A percentile compares a stretch with the other conserved stretches of the same genome.
Evolutionary conservation across 2,113 vertebrate genomes (phyloP).

Genomic region (Rattus rattus): DNA sequence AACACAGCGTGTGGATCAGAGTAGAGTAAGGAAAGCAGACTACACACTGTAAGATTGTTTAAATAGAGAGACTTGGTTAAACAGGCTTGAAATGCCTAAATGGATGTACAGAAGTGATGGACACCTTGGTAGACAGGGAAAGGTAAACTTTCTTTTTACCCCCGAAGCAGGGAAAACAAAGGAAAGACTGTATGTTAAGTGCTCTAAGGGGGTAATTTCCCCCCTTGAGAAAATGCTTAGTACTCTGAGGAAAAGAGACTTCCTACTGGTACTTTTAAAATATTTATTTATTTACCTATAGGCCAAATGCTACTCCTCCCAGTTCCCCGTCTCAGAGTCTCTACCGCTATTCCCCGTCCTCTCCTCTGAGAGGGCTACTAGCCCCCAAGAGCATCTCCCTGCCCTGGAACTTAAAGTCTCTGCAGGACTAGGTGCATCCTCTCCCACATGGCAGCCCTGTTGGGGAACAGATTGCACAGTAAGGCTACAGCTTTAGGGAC

Average conservation of each 20-base stretch:
- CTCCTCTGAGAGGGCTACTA: too few relatives aligned
- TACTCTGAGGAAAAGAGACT: not conserved
- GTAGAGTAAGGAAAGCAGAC: not conserved
- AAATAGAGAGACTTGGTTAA: not conserved
- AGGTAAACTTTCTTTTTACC: not conserved
- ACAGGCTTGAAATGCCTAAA: not conserved
- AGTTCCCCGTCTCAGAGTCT: too few relatives aligned
- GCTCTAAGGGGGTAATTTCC: not conserved
- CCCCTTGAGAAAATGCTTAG: not conserved
- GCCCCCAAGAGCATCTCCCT: too few relatives aligned
- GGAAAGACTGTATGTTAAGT: not conserved
- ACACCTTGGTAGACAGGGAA: not conserved
- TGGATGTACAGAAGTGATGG: not conserved
- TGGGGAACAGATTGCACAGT: too few relatives aligned
- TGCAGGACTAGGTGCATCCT: too few relatives aligned
- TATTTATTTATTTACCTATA: too few relatives aligned
- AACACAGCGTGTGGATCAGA: not conserved
- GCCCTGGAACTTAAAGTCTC: too few relatives aligned
- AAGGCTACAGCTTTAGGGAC: too few relatives aligned
- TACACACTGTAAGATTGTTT: not conserved
- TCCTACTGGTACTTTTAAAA: not conserved
- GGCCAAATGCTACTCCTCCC: too few relatives aligned
- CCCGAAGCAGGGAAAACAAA: not conserved
- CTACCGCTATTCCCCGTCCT: too few relatives aligned
- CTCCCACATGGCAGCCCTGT: too few relatives aligned